A percentile compares a stretch with the other conserved stretches of the same genome.
Conservation (phyloP, 2,797 vertebrate genomes). For the Vipera ursinii region DNA sequence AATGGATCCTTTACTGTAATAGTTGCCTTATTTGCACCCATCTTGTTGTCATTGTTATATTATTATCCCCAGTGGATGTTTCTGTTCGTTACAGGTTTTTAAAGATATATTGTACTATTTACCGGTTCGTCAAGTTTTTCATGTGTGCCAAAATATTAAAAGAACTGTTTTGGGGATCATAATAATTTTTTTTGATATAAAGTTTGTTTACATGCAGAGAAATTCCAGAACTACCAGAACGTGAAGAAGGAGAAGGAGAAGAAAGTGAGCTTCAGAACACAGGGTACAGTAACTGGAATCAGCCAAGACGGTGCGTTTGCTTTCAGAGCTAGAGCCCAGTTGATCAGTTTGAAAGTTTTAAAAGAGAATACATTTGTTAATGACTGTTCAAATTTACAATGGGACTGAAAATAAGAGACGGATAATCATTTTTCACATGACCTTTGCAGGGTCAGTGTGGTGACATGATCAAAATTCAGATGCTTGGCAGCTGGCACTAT, state of each 20-base stretch:
- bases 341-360: neutral
- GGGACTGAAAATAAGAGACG: neutral
- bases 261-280: constrained; percentile 87
- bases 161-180: neutral
- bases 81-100: neutral
- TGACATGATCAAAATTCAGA: neutral
- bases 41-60: neutral
- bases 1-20: neutral
- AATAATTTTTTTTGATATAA: neutral
- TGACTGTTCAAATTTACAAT: neutral
- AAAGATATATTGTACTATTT: neutral
- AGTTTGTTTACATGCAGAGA: constrained; percentile 67
- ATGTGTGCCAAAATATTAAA: neutral
- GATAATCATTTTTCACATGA: neutral
- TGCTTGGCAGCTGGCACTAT: neutral
- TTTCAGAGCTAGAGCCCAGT: neutral
- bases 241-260: constrained; percentile 98
- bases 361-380: neutral
- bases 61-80: neutral
- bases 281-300: constrained; percentile 89
- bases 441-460: neutral
- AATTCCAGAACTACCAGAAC: constrained; percentile 87
- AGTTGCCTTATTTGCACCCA: neutral
- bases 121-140: neutral
- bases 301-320: constrained; percentile 83